Evolutionary conservation across 2,888 invertebrate species (phyloP).

Genomic region (Drosophila planitibia): DNA sequence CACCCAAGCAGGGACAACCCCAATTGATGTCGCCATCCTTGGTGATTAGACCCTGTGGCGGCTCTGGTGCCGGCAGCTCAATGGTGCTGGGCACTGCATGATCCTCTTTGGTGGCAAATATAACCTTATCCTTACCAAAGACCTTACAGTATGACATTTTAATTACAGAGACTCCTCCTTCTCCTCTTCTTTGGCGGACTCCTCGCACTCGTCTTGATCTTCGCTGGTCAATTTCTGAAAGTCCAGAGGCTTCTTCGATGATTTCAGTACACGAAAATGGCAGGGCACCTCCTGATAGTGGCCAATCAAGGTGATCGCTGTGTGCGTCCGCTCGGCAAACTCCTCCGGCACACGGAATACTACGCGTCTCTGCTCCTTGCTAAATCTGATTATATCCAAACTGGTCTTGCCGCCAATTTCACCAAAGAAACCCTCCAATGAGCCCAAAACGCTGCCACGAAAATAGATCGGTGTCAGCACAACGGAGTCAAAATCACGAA

Average conservation of each 20-base stretch:
- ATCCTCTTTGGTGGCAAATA: slow-evolving; percentile 93
- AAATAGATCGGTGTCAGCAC: slow-evolving; percentile 86
- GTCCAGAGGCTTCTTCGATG: slow-evolving; percentile 80
- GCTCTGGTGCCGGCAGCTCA: slow-evolving; percentile 89
- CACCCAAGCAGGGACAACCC: slow-evolving; percentile 98
- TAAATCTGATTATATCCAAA: slow-evolving; percentile 88
- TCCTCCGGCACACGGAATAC: slow-evolving; percentile 87
- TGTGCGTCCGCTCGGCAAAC: slow-evolving; percentile 87
- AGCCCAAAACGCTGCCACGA: slow-evolving; percentile 87
- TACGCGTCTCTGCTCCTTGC: slow-evolving; percentile 85
- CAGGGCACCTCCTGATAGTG: slow-evolving; percentile 86
- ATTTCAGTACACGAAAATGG: slow-evolving; percentile 86
- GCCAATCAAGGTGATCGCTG: slow-evolving; percentile 87
- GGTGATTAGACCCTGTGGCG: slow-evolving; percentile 92
- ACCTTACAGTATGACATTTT: slow-evolving; percentile 84
- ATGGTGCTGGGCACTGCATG: slow-evolving; percentile 90
- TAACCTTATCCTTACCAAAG: slow-evolving; percentile 92
- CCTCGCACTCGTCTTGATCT: slow-evolving; percentile 20
- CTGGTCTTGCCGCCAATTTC: slow-evolving; percentile 86
- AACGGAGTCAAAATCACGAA: slow-evolving; percentile 84
- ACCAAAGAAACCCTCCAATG: slow-evolving; percentile 87
- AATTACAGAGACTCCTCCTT: neutral
- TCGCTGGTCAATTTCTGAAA: slow-evolving; percentile 39
- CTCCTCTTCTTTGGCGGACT: neutral
- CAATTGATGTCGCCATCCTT: slow-evolving; percentile 97